phyloP scores from a whole-genome alignment of 2,113 vertebrate genomes.

The Hyla sarda region DNA sequence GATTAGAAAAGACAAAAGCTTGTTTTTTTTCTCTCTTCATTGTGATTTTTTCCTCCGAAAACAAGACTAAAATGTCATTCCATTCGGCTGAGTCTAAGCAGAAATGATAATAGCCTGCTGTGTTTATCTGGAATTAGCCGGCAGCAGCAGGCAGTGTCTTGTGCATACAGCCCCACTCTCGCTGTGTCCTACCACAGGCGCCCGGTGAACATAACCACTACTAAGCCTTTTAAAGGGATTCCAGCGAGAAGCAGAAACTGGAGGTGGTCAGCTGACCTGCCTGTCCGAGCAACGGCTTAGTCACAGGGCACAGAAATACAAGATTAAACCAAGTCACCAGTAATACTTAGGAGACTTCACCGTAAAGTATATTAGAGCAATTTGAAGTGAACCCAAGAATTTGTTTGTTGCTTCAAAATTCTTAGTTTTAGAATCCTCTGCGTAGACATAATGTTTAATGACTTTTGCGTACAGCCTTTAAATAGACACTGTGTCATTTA shows the following conservation, averaged over 20 bases:
- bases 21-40: background rate
- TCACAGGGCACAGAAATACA: background rate
- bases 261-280: background rate
- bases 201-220: background rate
- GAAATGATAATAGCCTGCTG: background rate
- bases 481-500: too few species aligned
- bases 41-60: background rate
- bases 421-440: background rate
- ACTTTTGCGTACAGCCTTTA: too few species aligned
- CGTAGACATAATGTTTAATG: too few species aligned
- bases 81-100: background rate
- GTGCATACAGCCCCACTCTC: background rate
- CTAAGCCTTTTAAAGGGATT: background rate
- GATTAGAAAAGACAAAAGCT: constrained; percentile 32
- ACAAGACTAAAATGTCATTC: constrained; percentile 16
- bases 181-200: background rate
- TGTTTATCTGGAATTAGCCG: background rate
- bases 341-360: background rate
- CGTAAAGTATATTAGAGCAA: background rate
- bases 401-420: background rate
- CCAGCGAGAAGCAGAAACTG: background rate
- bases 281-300: background rate
- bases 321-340: background rate
- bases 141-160: background rate
- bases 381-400: background rate